These are phyloP conservation scores for Mobula hypostoma DNA, from an alignment of 2,113 vertebrate genomes.

Conservation along the genomic window DNA sequence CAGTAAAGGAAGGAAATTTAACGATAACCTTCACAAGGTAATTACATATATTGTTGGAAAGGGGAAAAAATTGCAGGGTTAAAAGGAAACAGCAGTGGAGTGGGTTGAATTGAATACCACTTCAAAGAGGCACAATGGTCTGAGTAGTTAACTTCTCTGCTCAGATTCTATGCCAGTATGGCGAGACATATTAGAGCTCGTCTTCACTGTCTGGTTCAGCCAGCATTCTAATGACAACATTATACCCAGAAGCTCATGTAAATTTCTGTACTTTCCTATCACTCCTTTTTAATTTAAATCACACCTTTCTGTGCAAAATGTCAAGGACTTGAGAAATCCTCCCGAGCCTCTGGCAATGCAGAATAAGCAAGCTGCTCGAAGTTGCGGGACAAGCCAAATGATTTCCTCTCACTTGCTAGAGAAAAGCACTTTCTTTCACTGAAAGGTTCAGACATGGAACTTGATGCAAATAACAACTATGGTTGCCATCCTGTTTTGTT, in stretches of 20 bases:
- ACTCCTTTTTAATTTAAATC: background rate
- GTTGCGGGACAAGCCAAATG: background rate
- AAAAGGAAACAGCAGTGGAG: background rate
- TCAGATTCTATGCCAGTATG: background rate
- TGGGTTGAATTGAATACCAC: background rate
- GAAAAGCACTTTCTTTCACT: background rate
- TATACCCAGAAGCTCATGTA: background rate
- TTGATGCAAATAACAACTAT: background rate
- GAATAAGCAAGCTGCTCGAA: background rate
- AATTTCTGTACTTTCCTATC: background rate
- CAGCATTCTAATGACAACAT: background rate
- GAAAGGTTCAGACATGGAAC: background rate
- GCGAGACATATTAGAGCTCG: background rate
- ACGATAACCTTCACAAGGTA: background rate
- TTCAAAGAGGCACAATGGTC: background rate
- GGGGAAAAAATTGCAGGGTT: background rate
- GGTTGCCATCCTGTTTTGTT: background rate
- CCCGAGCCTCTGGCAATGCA: background rate
- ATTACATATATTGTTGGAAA: background rate
- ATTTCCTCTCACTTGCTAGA: background rate
- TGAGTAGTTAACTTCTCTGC: background rate
- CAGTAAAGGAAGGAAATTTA: background rate
- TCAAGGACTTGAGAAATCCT: slow-evolving; percentile 13
- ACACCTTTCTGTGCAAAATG: slow-evolving; percentile 24
- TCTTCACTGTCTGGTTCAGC: background rate